phyloP scores from a whole-genome alignment of 2,797 vertebrate genomes.

The Aphelocoma californica region DNA sequence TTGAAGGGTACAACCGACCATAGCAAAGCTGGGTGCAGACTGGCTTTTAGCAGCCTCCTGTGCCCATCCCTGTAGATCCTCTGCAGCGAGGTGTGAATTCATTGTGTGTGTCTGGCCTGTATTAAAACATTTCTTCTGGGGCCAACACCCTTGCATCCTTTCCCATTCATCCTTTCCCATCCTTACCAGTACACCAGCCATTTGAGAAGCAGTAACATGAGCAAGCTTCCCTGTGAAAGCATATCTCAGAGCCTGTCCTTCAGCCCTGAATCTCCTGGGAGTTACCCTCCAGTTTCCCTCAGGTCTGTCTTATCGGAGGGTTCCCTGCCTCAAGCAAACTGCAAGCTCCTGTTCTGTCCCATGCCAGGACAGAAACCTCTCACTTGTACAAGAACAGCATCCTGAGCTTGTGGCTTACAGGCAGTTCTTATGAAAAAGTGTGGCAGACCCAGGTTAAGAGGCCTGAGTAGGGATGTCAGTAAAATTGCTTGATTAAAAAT shows the following conservation, averaged over 20 bases:
- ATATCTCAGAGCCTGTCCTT: not conserved
- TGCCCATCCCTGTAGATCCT: not conserved
- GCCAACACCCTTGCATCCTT: not conserved
- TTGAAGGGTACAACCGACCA: not conserved
- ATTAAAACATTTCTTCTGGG: not conserved
- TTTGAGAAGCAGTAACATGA: not conserved
- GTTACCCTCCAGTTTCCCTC: fast-evolving
- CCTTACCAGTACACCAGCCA: not conserved
- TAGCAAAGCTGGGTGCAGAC: not conserved
- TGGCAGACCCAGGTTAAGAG: not conserved
- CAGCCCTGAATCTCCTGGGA: not conserved
- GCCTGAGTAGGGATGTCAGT: not conserved
- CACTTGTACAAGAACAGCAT: not conserved
- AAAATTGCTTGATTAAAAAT: not conserved
- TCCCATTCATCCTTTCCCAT: not conserved
- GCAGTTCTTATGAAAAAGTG: not conserved
- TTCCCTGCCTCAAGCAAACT: not conserved
- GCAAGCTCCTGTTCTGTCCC: fast-evolving
- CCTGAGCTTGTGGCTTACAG: not conserved
- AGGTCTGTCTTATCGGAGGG: not conserved
- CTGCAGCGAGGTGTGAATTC: not conserved
- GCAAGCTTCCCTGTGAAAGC: not conserved
- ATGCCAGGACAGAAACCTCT: not conserved
- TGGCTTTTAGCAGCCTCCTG: not conserved
- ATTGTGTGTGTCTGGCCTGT: not conserved